Evolutionary conservation across 2,113 vertebrate species (phyloP), one percentile per base, ranked within the genome.

Genomic region (Ceuthmochares aereus): DNA sequence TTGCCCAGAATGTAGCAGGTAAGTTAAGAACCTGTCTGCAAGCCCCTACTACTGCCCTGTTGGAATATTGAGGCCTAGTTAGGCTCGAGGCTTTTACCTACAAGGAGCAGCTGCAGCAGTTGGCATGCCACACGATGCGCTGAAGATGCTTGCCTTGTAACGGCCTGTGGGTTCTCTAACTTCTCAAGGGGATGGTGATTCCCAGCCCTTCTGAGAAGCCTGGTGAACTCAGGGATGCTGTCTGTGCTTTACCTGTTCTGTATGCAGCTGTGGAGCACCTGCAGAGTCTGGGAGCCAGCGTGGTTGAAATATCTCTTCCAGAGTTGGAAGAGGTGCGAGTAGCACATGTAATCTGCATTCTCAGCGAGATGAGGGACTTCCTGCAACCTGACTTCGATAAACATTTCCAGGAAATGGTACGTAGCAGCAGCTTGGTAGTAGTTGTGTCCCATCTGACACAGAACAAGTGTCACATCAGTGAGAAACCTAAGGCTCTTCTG

Each of bases 351-450:
- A 84, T 97, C 84, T 96, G 92, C 82, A 97, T 97, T 84, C 94
- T 98, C 34, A 94, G 96, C 52, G 97, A 98, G 84, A 97, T 97
- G 95, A 95, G 96, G 47, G 94, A 98, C 64, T 96, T 96, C 70
- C 52, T 98, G 69, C 91, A 97, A 29, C 78, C 96, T 25, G 97
- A 98, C 77, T 98, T 97, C 94, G 96, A 96, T 75, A 93, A 96
- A 56, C 90, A 97, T 37, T 97, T 95, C 87, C 54, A 96, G 18
- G 86, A 97, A 45, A 96, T 97, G 97, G 97, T 97, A 96, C 93
- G 86, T 36, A 60, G 34, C 34, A 73, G 84, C 36, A 25, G 27
- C 56, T 76, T 42, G 45, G 30, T 64, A 23, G 60, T 55, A 63
- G 15, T 8, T 75, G 60, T 75, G 60, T 75, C 73, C 26, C 0